These are phyloP conservation scores for Sesia bembeciformis DNA, from an alignment of 2,888 invertebrate species.

Conservation along the genomic window DNA sequence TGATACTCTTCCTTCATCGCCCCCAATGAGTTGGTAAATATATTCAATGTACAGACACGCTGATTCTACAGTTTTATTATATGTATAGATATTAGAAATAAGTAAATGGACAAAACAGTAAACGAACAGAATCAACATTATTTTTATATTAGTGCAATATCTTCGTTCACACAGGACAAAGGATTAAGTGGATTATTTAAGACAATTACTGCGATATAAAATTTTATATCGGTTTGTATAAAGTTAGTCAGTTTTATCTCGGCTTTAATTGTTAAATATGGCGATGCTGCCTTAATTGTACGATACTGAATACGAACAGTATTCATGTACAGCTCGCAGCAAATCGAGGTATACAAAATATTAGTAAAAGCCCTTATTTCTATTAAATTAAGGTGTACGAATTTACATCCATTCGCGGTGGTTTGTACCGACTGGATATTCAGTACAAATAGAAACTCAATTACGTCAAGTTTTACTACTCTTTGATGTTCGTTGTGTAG, in stretches of 20 bases:
- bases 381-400: too few species aligned
- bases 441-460: background rate
- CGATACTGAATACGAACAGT: background rate
- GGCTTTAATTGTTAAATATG: background rate
- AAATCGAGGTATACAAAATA: too few species aligned
- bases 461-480: background rate
- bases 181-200: background rate
- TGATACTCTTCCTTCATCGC: too few species aligned
- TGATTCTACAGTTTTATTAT: too few species aligned
- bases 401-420: background rate
- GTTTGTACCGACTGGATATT: background rate
- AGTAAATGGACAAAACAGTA: too few species aligned
- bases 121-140: background rate
- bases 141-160: too few species aligned
- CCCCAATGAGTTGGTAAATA: too few species aligned
- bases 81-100: too few species aligned
- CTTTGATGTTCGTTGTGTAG: background rate
- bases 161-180: background rate
- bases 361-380: too few species aligned
- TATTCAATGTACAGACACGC: too few species aligned
- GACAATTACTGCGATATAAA: background rate
- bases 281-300: background rate
- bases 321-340: too few species aligned
- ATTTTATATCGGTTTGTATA: background rate
- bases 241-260: background rate